Base-by-base conservation (phyloP, 1,140 invertebrate genomes). In the Plectrocnemia conspersa region DNA sequence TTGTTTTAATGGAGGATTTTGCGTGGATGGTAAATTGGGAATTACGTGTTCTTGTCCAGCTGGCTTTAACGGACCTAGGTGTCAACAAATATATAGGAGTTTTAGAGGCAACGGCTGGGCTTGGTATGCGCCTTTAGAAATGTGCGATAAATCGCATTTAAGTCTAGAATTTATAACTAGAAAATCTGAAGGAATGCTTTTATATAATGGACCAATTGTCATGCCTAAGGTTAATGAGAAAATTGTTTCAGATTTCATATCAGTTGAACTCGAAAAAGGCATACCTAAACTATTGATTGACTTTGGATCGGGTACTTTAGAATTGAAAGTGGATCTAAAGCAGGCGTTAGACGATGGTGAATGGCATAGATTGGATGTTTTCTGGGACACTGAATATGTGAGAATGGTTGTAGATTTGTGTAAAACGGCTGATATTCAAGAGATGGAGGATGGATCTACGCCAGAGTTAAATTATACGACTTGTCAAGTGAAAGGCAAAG, bases 121-220 rank as follows among this genome's bases (percentile, higher is more conserved):
- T 3, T 82, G 85, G 78, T 85, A 82, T 66, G 76, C 80, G 2
- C 72, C 83, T 0, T 66, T 87, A 3, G 76, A 81, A 23, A 78
- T 83, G 65, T 87, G 85, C 65, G 77, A 82, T 44, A 74, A 79
- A 9, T 82, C 82, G 16, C 80, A 82, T 59, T 68, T 86, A 5
- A 83, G 80, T 52, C 62, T 87, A 11, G 82, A 86, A 65, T 84
- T 87, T 61, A 76, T 85, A 18, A 84, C 85, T 0, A 67, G 69
- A 23, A 72, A 77, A 54, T 68, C 73, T 9, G 77, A 82, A 62
- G 84, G 83, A 1, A 64, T 85, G 3, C 67, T 87, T 16, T 70
- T 87, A 7, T 87, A 86, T 67, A 86, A 85, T 63, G 84, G 84
- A 22, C 85, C 84, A 16, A 79, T 84, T 40, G 76, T 76, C 1